Base-by-base conservation (phyloP, 2,888 invertebrate genomes). In the Omphaloscelis lunosa region DNA sequence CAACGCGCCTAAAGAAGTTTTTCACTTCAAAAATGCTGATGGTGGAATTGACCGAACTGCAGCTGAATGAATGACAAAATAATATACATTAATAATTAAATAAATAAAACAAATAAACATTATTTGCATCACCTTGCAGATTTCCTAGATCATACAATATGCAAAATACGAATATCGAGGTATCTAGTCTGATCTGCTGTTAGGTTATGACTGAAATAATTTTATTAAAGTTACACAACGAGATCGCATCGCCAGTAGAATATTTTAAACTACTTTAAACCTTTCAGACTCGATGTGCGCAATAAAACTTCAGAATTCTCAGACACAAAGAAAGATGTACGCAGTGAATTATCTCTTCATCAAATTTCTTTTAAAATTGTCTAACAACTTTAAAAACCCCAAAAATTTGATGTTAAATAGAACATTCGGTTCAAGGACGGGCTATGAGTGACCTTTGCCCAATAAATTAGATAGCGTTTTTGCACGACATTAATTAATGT, bases 401-500 rank as follows among this genome's bases (percentile, higher is more conserved):
- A 66, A 80, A 70, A 80, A 34, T 7, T 53, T 56, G 4, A 61
- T 2, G 23, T 34, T 15, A 53, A 61, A 53, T 66, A 56, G 27
- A 34, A 56, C 15, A 63, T 34, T 74, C 15, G 17, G 29, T 41
- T 62, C 27, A 41, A 66, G 45, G 27, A 45, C 41, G 2, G 27
- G 23, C 56, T 56, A n/a, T 63, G 62, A 79, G 6, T 72, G 53
- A 75, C 58, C 72, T 65, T 59, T 34, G 39, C 6, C 17, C 4
- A 51, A 70, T 29, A 53, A 34, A 8, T 67, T 23, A 34, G 34
- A 5, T 34, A 34, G 17, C 20, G 56, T 72, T 83, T 82, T 71
- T 73, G 66, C 29, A 20, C 51, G 63, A 71, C 29, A 39, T 23
- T 34, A 61, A 83, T 82, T 82, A 73, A 75, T 73, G 41, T 71